A percentile compares a stretch with the other conserved stretches of the same genome.
Evolutionary conservation across 2,888 invertebrate genomes (phyloP).

Genomic region (Dascillus cervinus): DNA sequence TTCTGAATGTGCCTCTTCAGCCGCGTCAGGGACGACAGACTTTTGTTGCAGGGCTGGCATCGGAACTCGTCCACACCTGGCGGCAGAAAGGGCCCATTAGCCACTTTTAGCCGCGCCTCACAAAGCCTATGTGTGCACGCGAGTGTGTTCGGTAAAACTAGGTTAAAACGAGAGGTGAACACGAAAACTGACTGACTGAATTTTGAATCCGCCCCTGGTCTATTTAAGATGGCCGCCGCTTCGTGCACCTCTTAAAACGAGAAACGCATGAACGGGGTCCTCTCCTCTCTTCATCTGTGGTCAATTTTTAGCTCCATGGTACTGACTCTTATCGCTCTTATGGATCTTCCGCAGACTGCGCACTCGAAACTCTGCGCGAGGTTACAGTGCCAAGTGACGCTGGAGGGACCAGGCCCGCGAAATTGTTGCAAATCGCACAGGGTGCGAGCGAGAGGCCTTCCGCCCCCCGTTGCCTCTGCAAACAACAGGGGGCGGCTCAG

Average conservation of each 20-base stretch:
- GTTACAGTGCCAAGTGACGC: slow-evolving; percentile 45
- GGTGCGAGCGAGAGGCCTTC: slow-evolving; percentile 28
- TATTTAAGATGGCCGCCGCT: no score
- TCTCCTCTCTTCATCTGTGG: no score
- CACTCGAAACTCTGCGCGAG: slow-evolving; percentile 43
- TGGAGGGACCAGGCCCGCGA: slow-evolving; percentile 46
- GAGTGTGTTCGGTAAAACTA: slow-evolving; percentile 1
- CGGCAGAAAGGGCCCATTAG: slow-evolving; percentile 45
- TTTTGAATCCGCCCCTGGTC: no score
- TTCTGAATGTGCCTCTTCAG: slow-evolving; percentile 89
- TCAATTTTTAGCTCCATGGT: no score
- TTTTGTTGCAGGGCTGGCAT: slow-evolving; percentile 89
- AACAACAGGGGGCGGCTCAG: slow-evolving; percentile 20
- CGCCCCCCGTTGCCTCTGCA: slow-evolving; percentile 23
- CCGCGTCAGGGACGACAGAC: slow-evolving; percentile 76
- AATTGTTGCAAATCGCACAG: no score
- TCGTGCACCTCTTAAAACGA: no score
- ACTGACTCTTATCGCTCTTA: slow-evolving; percentile 45
- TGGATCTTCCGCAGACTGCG: slow-evolving; percentile 43
- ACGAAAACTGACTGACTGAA: no score
- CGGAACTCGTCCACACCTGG: slow-evolving; percentile 81
- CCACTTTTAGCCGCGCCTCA: slow-evolving; percentile 27
- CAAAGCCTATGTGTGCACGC: slow-evolving; percentile 25
- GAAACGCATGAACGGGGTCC: no score
- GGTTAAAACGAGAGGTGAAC: no score